Conservation (phyloP, 2,888 invertebrate species). For the Hirtodrosophila cameraria region DNA sequence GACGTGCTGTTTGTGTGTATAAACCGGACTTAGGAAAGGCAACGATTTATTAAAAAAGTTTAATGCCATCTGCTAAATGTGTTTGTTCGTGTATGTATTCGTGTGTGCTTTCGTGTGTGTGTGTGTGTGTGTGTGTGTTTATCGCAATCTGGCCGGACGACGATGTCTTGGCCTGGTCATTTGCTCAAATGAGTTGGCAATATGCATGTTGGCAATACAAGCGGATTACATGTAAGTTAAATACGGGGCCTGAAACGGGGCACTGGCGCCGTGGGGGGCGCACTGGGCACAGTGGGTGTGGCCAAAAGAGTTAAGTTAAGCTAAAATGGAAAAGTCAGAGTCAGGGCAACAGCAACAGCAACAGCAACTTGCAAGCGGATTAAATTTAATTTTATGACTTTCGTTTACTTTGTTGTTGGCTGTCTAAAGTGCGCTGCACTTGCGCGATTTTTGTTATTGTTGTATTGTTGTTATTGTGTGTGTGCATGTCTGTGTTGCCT, state of each 20-base stretch:
- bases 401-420: conserved; percentile 46
- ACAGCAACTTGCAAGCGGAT: conserved; percentile 65
- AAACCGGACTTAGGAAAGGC: conserved; percentile 9
- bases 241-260: conserved; percentile 22
- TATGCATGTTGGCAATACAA: conserved; percentile 49
- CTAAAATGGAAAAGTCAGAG: conserved; percentile 43
- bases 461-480: conserved; percentile 7
- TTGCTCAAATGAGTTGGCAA: conserved; percentile 78
- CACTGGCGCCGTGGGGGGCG: conserved; percentile 12
- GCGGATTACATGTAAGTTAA: conserved; percentile 59
- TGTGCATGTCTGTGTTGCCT: conserved; percentile 31
- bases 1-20: too few species aligned
- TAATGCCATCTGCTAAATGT: conserved; percentile 60
- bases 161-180: conserved; percentile 70
- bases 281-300: conserved; percentile 51
- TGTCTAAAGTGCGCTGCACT: conserved; percentile 54
- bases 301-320: conserved; percentile 23
- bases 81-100: conserved; percentile 1
- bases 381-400: conserved; percentile 75
- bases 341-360: too few species aligned
- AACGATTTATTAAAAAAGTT: conserved; percentile 68
- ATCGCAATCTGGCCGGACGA: conserved; percentile 62
- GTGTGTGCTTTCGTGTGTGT: too few species aligned
- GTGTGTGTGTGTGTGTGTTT: conserved; percentile 29
- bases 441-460: conserved; percentile 26